Percentiles rank a stretch among this genome's conserved stretches.
Evolutionary conservation across 2,113 vertebrate species (phyloP).

Genomic region (Scatophagus argus): DNA sequence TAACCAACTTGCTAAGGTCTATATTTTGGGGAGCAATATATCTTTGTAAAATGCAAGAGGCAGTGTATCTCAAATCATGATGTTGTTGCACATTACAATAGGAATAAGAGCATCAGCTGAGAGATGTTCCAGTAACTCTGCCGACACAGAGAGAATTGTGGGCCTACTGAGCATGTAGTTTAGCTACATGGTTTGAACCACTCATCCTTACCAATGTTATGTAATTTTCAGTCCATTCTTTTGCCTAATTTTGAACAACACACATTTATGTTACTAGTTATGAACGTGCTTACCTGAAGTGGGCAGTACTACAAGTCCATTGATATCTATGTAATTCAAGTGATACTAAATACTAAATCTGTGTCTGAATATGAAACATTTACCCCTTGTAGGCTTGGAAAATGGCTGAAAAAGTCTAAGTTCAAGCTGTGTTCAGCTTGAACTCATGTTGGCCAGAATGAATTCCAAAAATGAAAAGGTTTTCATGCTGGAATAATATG

Average conservation of each 20-base stretch:
- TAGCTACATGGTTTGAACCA: constrained; percentile 36
- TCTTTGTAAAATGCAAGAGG: constrained; percentile 8
- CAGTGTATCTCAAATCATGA: constrained; percentile 12
- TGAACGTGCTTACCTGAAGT: background rate
- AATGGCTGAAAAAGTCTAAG: background rate
- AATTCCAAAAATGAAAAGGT: constrained; percentile 4
- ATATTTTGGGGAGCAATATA: constrained; percentile 19
- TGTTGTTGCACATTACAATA: constrained; percentile 19
- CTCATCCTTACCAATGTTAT: background rate
- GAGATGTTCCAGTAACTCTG: constrained; percentile 17
- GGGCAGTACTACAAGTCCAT: constrained; percentile 17
- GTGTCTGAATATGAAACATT: constrained; percentile 24
- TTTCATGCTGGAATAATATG: background rate
- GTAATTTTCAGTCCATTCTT: background rate
- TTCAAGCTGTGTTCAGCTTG: background rate
- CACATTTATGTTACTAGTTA: constrained; percentile 9
- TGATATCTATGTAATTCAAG: constrained; percentile 23
- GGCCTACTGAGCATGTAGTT: constrained; percentile 30
- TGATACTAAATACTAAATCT: constrained; percentile 26
- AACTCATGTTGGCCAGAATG: background rate
- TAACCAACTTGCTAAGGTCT: constrained; percentile 27
- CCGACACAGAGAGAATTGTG: constrained; percentile 13
- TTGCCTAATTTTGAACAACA: background rate
- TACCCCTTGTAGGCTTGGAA: background rate
- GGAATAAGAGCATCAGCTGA: background rate